A percentile compares a stretch with the other conserved stretches of the same genome.
phyloP scores from a whole-genome alignment of 2,888 invertebrate genomes.

The Drosophila infuscata region DNA sequence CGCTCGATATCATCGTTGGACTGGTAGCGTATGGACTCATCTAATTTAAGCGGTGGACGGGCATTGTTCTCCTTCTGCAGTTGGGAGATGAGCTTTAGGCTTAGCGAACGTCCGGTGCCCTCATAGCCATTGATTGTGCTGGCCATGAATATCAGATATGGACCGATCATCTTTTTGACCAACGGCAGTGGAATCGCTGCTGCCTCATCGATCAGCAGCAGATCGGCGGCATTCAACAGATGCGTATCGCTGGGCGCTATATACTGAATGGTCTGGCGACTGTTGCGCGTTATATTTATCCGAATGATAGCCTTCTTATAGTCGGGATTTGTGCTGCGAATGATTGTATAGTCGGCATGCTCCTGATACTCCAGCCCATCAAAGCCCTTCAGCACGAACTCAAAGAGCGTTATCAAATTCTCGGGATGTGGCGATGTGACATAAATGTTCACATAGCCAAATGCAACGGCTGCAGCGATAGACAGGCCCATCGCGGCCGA shows the following conservation, averaged over 20 bases:
- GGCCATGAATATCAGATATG: constrained; percentile 97
- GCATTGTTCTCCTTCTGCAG: constrained; percentile 88
- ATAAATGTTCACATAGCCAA: constrained; percentile 94
- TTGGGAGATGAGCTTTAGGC: constrained; percentile 96
- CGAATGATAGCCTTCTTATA: constrained; percentile 98
- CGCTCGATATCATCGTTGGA: constrained; percentile 93
- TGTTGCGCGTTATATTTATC: constrained; percentile 95
- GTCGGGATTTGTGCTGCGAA: constrained; percentile 97
- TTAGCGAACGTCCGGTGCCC: constrained; percentile 98
- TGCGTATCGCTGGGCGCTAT: constrained; percentile 96
- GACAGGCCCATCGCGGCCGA: constrained; percentile 98
- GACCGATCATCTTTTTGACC: constrained; percentile 95
- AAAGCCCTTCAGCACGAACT: constrained; percentile 98
- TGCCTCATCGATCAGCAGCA: constrained; percentile 98
- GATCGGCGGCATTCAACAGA: constrained; percentile 95
- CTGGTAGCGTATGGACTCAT: constrained; percentile 98
- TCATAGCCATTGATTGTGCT: constrained; percentile 99
- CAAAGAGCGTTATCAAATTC: constrained; percentile 98
- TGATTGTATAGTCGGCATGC: constrained; percentile 97
- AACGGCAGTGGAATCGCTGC: constrained; percentile 98
- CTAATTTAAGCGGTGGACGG: constrained; percentile 88
- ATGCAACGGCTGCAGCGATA: constrained; percentile 93
- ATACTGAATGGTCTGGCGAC: constrained; percentile 98
- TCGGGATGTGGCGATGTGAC: constrained; percentile 99
- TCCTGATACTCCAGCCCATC: constrained; percentile 98